Evolutionary conservation across 2,888 invertebrate genomes (phyloP), one percentile per base, ranked within the genome.

Genomic region (Agrochola macilenta): DNA sequence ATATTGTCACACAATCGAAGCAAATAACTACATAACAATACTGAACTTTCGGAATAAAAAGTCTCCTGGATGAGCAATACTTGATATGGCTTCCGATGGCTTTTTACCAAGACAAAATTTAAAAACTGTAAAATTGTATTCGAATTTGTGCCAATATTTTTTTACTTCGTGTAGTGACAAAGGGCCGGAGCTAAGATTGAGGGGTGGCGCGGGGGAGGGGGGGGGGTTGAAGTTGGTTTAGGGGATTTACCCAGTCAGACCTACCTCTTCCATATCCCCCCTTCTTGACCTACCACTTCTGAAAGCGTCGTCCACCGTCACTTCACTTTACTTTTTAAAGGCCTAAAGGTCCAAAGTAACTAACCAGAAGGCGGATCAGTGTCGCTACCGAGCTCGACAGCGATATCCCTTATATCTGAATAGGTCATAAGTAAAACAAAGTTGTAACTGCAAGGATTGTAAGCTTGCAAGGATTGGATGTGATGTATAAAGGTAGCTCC

Each of bases 401-500:
- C n/a, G n/a, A n/a, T 43, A 43, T 43, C 12, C 4, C 46, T 46
- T 12, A 43, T 43, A 43, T 43, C 11, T 43, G 11, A 43, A 12
- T 43, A 11, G 43, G 12, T 43, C 43, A 2, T 26, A 65, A 52
- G 23, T 60, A 35, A 54, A 30, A 39, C 5, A 57, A n/a, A 23
- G 1, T n/a, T 49, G 1, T 49, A 30, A 57, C 2, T 35, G 43
- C 9, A 52, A 43, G 43, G 23, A 43, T 83, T 70, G 26, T n/a
- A n/a, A n/a, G n/a, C n/a, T n/a, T 35, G 43, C 9, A 52, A 43
- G 43, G 23, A 43, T 83, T 70, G 26, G n/a, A 61, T 61, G 35
- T 35, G 35, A 35, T 35, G 14, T n/a, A n/a, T 39, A 39, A 35
- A 35, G 11, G 79, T 74, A 72, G 86, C 83, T 83, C 83, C 86